These are phyloP conservation scores for Thamnophis elegans DNA, from an alignment of 2,797 vertebrate species.

Conservation along the genomic window DNA sequence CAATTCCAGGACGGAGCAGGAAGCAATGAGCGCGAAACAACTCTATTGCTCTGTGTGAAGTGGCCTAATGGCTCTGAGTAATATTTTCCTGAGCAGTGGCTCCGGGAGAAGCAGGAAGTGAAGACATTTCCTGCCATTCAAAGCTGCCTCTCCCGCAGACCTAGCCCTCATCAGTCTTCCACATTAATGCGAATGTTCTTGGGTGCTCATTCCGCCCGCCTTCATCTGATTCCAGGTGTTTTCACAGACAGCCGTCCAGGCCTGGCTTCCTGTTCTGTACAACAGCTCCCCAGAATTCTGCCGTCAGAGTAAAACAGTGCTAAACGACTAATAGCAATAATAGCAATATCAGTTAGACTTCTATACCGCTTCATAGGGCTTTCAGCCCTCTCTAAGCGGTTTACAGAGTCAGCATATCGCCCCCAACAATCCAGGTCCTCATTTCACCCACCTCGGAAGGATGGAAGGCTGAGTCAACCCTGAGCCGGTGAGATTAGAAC, in stretches of 20 bases:
- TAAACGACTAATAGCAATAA: not conserved
- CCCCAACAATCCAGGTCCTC: no score
- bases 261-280: not conserved
- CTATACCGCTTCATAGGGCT: no score
- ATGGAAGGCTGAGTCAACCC: no score
- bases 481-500: no score
- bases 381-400: no score
- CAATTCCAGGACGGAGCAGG: constrained; percentile 31
- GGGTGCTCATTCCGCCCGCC: not conserved
- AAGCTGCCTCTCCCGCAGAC: not conserved
- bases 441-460: no score
- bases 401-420: no score
- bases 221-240: not conserved
- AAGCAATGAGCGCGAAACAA: constrained; percentile 35
- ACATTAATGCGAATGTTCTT: not conserved
- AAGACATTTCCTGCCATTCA: constrained; percentile 35
- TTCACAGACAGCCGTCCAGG: not conserved
- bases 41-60: constrained; percentile 35
- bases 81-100: constrained; percentile 43
- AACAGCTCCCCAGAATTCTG: not conserved
- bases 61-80: constrained; percentile 38
- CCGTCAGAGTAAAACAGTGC: not conserved
- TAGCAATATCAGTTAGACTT: no score
- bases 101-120: constrained; percentile 16
- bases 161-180: not conserved